Evolutionary conservation across 1,140 invertebrate species (phyloP).

Genomic region (Drosophila varians): DNA sequence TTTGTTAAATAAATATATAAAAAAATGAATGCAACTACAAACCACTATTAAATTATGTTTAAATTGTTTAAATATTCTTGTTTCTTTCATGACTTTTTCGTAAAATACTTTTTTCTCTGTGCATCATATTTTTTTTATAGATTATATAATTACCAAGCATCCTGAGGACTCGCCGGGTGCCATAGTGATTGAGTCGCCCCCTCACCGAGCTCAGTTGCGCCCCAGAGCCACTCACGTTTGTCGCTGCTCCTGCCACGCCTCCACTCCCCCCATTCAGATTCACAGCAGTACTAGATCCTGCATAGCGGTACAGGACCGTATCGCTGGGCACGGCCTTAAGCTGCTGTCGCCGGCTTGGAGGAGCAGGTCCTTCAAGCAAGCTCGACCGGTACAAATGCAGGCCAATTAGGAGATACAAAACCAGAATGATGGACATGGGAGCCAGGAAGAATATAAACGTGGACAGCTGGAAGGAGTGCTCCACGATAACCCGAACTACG

Average conservation of each 20-base stretch:
- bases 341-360: conserved; percentile 1
- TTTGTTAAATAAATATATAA: no score
- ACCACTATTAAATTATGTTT: no score
- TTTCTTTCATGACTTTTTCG: no score
- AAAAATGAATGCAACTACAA: no score
- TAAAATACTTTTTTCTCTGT: conserved; percentile 7
- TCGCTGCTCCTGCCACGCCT: background rate
- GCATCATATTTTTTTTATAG: background rate
- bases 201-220: conserved; percentile 75
- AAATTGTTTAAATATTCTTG: no score
- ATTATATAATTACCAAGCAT: conserved; percentile 86
- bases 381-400: conserved; percentile 85
- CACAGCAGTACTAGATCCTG: conserved; percentile 37
- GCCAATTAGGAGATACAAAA: conserved; percentile 89
- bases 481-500: conserved; percentile 85
- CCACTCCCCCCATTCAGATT: conserved; percentile 16
- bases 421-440: conserved; percentile 90
- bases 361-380: conserved; percentile 60
- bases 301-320: conserved; percentile 84
- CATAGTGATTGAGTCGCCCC: conserved; percentile 78
- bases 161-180: conserved; percentile 86
- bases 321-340: conserved; percentile 84
- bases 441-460: conserved; percentile 91
- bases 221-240: conserved; percentile 25
- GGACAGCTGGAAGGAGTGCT: conserved; percentile 89